A percentile compares a stretch with the other conserved stretches of the same genome.
Evolutionary conservation across 2,113 vertebrate species (phyloP).

Genomic region (Centropus unirufus): DNA sequence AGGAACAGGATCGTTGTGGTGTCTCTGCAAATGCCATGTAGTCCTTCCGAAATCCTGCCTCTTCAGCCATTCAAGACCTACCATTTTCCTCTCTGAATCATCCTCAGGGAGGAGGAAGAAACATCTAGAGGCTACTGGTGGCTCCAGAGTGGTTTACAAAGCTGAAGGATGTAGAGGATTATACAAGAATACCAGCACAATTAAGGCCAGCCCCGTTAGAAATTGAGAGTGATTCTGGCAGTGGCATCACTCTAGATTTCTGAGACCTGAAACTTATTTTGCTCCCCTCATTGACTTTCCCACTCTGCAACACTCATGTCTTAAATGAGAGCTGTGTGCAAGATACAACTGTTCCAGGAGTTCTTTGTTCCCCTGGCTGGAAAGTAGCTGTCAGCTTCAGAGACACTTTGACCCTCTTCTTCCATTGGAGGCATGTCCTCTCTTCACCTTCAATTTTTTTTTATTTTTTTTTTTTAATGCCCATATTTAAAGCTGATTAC

Average conservation of each 20-base stretch:
- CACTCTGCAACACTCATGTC: not conserved
- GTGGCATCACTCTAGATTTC: not conserved
- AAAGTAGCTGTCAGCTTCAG: not conserved
- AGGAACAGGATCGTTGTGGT: not conserved
- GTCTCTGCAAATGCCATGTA: not conserved
- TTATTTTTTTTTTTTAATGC: not conserved
- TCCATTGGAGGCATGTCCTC: not conserved
- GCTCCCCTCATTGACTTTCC: not conserved
- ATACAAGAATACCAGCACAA: not conserved
- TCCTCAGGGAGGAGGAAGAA: not conserved
- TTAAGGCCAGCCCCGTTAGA: not conserved
- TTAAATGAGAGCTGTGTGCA: not conserved
- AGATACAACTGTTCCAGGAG: not conserved
- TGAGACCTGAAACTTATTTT: not conserved
- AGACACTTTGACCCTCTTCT: not conserved
- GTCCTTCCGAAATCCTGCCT: not conserved
- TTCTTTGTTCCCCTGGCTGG: not conserved
- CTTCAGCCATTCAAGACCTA: not conserved
- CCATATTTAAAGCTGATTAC: not conserved
- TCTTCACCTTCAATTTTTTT: not conserved
- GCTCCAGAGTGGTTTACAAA: not conserved
- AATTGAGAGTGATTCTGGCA: not conserved
- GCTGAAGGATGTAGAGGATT: not conserved
- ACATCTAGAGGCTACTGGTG: not conserved
- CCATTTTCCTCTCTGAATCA: not conserved